Conservation (phyloP, 2,797 vertebrate species). For the Menidia menidia region DNA sequence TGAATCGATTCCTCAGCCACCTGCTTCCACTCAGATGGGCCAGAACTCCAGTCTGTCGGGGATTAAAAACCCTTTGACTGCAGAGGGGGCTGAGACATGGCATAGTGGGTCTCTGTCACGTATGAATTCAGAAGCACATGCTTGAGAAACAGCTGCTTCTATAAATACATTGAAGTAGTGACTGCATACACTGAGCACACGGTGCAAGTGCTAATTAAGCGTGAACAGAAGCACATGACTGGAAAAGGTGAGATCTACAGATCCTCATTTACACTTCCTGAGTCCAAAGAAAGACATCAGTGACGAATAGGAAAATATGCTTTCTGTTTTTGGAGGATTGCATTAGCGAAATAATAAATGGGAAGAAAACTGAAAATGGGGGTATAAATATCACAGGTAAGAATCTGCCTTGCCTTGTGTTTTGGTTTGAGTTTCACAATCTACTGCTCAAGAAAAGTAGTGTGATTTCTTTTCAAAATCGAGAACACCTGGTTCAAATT, state of each 20-base stretch:
- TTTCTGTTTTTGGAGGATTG: too few species aligned
- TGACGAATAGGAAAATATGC: too few species aligned
- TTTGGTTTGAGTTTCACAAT: too few species aligned
- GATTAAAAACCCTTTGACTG: not conserved
- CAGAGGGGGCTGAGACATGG: not conserved
- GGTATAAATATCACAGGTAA: too few species aligned
- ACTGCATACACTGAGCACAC: constrained; percentile 11
- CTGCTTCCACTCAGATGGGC: not conserved
- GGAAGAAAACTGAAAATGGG: too few species aligned
- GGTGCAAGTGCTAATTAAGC: constrained; percentile 18
- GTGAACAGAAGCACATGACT: constrained; percentile 13
- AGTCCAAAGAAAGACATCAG: too few species aligned
- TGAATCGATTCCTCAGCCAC: not conserved
- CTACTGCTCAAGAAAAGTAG: too few species aligned
- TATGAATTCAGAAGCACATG: not conserved
- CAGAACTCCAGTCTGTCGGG: accelerated
- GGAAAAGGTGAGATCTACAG: not conserved
- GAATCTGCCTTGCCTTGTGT: too few species aligned
- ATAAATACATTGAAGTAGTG: constrained; percentile 32
- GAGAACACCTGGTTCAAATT: not conserved
- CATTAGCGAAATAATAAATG: too few species aligned
- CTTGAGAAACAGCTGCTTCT: constrained; percentile 16
- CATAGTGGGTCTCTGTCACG: not conserved
- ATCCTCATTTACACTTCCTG: too few species aligned
- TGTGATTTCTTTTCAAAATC: not conserved